Conservation (phyloP, 92 coral and sea anemone species). For the Ricordea florida region DNA sequence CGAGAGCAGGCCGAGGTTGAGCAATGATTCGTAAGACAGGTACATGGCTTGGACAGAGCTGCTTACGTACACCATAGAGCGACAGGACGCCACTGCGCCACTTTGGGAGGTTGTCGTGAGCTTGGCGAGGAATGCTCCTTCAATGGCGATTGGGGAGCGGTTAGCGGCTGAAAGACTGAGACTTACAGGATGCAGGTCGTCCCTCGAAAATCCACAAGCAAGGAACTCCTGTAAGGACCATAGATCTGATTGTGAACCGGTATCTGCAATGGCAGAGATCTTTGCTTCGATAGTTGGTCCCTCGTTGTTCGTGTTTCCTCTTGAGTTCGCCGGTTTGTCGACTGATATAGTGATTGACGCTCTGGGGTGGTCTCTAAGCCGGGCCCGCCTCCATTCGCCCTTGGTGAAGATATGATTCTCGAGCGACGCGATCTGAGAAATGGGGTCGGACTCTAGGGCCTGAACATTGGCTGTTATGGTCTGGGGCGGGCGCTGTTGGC, state of each 20-base stretch:
- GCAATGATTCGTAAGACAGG: no score
- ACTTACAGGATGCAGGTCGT: no score
- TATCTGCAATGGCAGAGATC: slow-evolving; percentile 3
- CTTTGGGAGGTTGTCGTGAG: no score
- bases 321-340: background rate
- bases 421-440: slow-evolving; percentile 41
- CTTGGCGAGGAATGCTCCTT: no score
- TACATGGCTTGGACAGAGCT: no score
- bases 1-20: no score
- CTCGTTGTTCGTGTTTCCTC: background rate
- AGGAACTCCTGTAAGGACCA: no score
- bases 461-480: background rate
- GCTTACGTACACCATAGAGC: no score
- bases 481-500: slow-evolving; percentile 30
- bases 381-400: slow-evolving; percentile 46
- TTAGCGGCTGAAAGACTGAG: no score
- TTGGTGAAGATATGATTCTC: background rate
- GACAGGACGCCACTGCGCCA: no score
- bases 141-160: no score
- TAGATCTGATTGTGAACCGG: slow-evolving; percentile 28
- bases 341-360: slow-evolving; percentile 39
- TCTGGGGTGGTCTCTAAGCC: slow-evolving; percentile 54
- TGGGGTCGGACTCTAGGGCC: slow-evolving; percentile 36
- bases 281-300: background rate
- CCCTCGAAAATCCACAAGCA: no score